A percentile compares a stretch with the other conserved stretches of the same genome.
Evolutionary conservation across 37 sponge, comb jelly and placozoan genomes (phyloP).

Genomic region (Mnemiopsis leidyi): DNA sequence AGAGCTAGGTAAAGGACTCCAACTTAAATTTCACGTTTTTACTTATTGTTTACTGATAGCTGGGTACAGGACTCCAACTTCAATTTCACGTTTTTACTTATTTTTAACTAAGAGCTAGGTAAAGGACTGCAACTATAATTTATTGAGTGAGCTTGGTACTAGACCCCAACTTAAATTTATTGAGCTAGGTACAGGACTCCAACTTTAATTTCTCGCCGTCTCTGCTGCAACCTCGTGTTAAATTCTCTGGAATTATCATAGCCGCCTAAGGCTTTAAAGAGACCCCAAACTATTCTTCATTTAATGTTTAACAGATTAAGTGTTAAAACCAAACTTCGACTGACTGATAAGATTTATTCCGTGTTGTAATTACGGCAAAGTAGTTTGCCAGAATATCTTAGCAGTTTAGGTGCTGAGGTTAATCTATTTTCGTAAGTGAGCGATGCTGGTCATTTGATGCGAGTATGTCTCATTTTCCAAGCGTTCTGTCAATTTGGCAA

Average conservation of each 20-base stretch:
- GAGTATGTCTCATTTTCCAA: not conserved
- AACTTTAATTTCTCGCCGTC: not conserved
- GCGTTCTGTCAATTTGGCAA: not conserved
- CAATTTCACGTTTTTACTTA: not conserved
- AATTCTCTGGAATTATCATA: not conserved
- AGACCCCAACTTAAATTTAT: too few species aligned
- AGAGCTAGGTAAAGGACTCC: too few species aligned
- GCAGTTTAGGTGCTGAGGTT: not conserved
- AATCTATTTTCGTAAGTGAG: not conserved
- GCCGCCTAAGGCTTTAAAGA: not conserved
- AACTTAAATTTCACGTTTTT: too few species aligned
- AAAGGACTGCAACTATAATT: too few species aligned
- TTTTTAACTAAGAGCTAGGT: too few species aligned
- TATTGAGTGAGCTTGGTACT: too few species aligned
- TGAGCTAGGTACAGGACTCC: not conserved
- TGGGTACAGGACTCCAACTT: not conserved
- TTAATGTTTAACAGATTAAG: not conserved
- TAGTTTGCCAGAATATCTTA: too few species aligned
- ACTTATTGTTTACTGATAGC: too few species aligned
- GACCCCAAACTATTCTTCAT: not conserved
- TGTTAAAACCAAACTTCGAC: not conserved
- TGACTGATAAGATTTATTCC: not conserved
- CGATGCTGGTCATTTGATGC: not conserved
- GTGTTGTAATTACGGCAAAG: not conserved
- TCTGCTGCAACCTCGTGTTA: not conserved